Evolutionary conservation across 2,113 vertebrate genomes (phyloP), one percentile per base, ranked within the genome.

Genomic region (Paratilapia polleni): DNA sequence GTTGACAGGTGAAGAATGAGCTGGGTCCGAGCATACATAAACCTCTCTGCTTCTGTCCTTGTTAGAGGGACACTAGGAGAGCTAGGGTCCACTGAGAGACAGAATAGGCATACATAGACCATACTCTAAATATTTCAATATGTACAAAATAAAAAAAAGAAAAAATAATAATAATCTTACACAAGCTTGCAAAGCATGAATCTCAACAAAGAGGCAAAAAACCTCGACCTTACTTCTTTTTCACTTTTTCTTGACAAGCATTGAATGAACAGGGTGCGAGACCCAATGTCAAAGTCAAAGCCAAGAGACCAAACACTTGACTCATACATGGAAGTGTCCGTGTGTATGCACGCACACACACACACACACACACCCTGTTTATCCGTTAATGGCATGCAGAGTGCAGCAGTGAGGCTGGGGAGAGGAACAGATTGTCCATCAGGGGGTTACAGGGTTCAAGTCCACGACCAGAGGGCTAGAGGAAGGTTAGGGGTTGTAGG

Each of bases 1-100:
- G 82, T 88, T 91, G 85, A 93, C 92, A 94, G 93, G 79, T 94
- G 90, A 93, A 93, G 94, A 93, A 93, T 89, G 93, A 93, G 81
- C 64, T 4, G 14, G 79, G 85, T 83, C 80, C 20, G 7, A 89
- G 82, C 87, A 80, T 91, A 88, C 86, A 90, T 88, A 92, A 86
- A 89, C 80, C 66, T 49, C 41, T 12, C 66, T 61, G 89, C 78
- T 63, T 66, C 84, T 57, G 81, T 85, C 84, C 91, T 91, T 38
- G 68, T 94, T 90, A 93, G 66, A 80, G 82, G 49, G 83, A 87
- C 83, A 43, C 74, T 24, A 47, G 61, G 63, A 83, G 66, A 86
- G 60, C 66, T 13, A 41, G 59, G n/a, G 86, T 79, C 70, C 81
- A 74, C 58, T 22, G 11, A 83, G 83, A 66, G 66, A 54, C 24